Evolutionary conservation across 2,113 vertebrate species (phyloP), one percentile per base, ranked within the genome.

Genomic region (Baryphthengus martii): DNA sequence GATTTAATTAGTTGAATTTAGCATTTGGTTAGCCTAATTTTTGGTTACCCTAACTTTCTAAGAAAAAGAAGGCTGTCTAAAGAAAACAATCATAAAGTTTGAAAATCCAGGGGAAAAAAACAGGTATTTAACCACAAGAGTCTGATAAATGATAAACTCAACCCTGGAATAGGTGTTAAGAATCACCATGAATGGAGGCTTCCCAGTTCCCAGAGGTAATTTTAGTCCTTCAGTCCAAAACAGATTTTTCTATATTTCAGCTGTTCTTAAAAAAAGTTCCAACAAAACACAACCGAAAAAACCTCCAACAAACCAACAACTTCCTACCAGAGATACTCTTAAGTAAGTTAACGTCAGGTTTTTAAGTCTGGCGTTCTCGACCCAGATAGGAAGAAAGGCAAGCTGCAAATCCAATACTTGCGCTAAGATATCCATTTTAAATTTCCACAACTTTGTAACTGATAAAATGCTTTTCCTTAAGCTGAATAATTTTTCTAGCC

Each of bases 391-490:
- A 83, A 81, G 70, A 96, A 86, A 92, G n/a, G 73, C 24, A 3
- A 93, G 47, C 86, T 84, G 47, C 39, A 93, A 97, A 96, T 93
- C 67, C 73, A 94, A 11, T 42, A 66, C 74, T 73, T n/a, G 45
- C 85, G 50, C 42, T 44, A 94, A 96, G 82, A 96, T 88, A 93
- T 21, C 42, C 35, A 68, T 86, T 97, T 96, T 68, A 96, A 93
- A 93, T 40, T 94, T 81, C 73, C 72, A 81, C 92, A 94, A 77
- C 83, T 93, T 94, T 55, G 45, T 86, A 88, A 94, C 68, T 92
- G 95, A 95, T 94, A 94, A 96, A 96, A 93, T 75, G 49, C 73
- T 94, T 96, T 92, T 88, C 85, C 90, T 92, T 86, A 90, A 94
- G 88, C 79, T 84, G 52, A 94, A 70, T 84, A 92, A 84, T 96